These are phyloP conservation scores for Drosophila borealis DNA, from an alignment of 2,888 invertebrate genomes.

Conservation along the genomic window DNA sequence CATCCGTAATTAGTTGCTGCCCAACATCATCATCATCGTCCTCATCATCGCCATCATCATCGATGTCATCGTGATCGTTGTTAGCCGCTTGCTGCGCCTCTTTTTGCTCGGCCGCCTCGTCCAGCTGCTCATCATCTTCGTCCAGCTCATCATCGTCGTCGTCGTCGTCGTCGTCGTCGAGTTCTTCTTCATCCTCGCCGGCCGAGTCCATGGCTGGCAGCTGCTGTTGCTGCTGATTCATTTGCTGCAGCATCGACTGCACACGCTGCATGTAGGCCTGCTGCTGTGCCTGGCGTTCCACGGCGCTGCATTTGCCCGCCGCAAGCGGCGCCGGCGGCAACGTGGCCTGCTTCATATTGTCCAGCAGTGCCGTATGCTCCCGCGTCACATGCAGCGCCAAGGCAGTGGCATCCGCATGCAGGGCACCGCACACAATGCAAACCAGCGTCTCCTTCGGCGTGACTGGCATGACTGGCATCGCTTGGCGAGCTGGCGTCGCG, in stretches of 20 bases:
- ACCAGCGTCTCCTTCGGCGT: slow-evolving; percentile 72
- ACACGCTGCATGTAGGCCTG: slow-evolving; percentile 72
- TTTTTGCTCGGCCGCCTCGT: slow-evolving; percentile 11
- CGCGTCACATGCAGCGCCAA: slow-evolving; percentile 83
- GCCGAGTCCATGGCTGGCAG: slow-evolving; percentile 66
- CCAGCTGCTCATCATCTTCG: slow-evolving; percentile 24
- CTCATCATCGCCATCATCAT: slow-evolving; percentile 3
- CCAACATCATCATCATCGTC: slow-evolving; percentile 23
- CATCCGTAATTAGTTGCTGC: slow-evolving; percentile 42
- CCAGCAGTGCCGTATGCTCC: slow-evolving; percentile 80
- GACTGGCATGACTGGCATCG: background rate
- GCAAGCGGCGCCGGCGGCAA: slow-evolving; percentile 27
- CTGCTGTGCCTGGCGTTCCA: slow-evolving; percentile 69
- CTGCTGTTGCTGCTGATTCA: slow-evolving; percentile 64
- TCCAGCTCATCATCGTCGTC: slow-evolving; percentile 32
- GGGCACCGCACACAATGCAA: slow-evolving; percentile 83
- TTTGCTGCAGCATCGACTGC: slow-evolving; percentile 70
- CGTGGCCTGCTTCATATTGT: slow-evolving; percentile 74
- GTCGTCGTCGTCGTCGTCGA: slow-evolving; percentile 52
- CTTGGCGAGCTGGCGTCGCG: slow-evolving; percentile 25
- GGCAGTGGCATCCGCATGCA: slow-evolving; percentile 82
- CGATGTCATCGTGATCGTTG: slow-evolving; percentile 12
- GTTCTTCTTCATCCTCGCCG: slow-evolving; percentile 69
- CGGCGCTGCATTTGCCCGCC: slow-evolving; percentile 53
- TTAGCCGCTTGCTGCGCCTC: slow-evolving; percentile 21